phyloP scores from a whole-genome alignment of 2,113 vertebrate genomes.

The Phrynocephalus versicolor region DNA sequence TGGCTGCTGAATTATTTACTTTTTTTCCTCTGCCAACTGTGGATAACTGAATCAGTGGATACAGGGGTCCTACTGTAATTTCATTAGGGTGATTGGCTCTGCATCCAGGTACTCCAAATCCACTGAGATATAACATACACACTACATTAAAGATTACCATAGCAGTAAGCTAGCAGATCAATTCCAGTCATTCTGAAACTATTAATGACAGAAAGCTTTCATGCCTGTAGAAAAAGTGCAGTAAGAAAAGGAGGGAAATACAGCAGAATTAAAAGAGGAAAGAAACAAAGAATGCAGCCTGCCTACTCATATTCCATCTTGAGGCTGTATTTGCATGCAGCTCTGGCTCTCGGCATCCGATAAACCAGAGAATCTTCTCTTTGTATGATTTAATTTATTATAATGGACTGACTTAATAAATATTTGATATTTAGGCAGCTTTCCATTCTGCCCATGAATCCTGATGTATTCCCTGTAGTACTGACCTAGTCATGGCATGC shows the following conservation, averaged over 20 bases:
- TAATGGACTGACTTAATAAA: neutral
- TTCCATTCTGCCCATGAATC: neutral
- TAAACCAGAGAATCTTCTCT: neutral
- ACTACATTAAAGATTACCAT: neutral
- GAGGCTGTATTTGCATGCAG: neutral
- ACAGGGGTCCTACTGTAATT: no score
- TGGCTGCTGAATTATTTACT: no score
- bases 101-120: no score
- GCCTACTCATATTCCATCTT: neutral
- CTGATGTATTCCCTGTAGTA: neutral
- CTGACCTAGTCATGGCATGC: neutral
- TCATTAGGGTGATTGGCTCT: no score
- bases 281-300: neutral
- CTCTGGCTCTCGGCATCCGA: neutral
- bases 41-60: no score
- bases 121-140: neutral
- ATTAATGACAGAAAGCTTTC: neutral
- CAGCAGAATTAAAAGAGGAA: neutral
- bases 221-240: neutral
- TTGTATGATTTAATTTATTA: neutral
- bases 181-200: neutral
- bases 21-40: no score
- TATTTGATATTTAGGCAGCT: neutral
- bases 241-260: neutral
- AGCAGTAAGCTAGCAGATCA: neutral